Percentiles rank a stretch among this genome's conserved stretches.
phyloP scores from a whole-genome alignment of 2,888 invertebrate genomes.

The Beris chalybata region DNA sequence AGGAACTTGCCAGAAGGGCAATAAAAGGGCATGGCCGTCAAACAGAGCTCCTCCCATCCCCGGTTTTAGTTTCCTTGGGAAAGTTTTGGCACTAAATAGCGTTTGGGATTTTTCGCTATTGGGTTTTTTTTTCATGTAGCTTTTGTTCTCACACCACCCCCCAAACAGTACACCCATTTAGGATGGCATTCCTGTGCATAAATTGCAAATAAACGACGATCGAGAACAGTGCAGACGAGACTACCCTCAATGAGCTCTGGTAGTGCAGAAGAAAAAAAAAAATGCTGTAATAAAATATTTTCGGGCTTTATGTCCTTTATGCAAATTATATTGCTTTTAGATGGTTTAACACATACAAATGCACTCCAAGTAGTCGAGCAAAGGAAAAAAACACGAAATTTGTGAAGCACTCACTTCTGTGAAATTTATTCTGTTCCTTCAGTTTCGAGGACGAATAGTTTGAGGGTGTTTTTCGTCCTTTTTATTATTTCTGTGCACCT shows the following conservation, averaged over 20 bases:
- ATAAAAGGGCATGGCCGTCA: background rate
- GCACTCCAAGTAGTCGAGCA: constrained; percentile 20
- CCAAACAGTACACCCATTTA: background rate
- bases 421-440: constrained; percentile 17
- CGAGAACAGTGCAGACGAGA: constrained; percentile 20
- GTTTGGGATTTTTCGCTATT: no score
- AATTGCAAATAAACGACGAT: constrained; percentile 30
- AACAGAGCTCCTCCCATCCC: constrained; percentile 7
- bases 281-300: constrained; percentile 31
- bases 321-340: constrained; percentile 36
- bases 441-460: constrained; percentile 16
- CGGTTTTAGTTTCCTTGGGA: background rate
- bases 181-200: constrained; percentile 19
- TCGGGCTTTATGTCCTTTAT: constrained; percentile 34
- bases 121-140: no score
- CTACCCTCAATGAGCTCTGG: constrained; percentile 26
- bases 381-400: constrained; percentile 13
- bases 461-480: constrained; percentile 1
- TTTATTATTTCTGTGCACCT: background rate
- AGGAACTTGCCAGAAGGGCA: no score
- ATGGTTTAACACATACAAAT: constrained; percentile 36
- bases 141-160: no score
- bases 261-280: constrained; percentile 10
- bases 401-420: constrained; percentile 18
- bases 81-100: constrained; percentile 14